These are phyloP conservation scores for Oreochromis niloticus DNA, from an alignment of 2,113 vertebrate species.

Conservation along the genomic window DNA sequence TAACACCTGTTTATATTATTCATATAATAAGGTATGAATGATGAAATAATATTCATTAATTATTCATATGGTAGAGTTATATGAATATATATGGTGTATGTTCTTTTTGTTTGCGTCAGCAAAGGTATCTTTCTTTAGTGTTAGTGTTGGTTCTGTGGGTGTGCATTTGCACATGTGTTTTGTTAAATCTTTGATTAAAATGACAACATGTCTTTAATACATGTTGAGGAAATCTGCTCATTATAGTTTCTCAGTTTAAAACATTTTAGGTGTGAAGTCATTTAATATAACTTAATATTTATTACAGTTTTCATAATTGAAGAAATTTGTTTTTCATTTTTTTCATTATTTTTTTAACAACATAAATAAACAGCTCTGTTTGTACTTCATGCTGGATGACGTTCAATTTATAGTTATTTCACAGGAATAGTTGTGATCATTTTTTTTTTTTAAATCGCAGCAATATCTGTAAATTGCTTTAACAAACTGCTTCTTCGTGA, in stretches of 20 bases:
- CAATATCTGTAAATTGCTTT: not conserved
- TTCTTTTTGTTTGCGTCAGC: not conserved
- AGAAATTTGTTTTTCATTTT: accelerated
- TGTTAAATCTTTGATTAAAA: not conserved
- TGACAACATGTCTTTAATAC: not conserved
- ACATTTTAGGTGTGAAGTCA: not conserved
- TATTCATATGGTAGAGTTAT: not conserved
- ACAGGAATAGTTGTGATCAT: not conserved
- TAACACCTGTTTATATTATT: not conserved
- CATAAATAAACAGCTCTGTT: not conserved
- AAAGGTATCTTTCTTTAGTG: not conserved
- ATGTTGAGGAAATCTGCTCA: not conserved
- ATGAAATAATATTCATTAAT: not conserved
- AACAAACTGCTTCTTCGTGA: not conserved
- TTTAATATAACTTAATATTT: not conserved
- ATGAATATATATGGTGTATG: not conserved
- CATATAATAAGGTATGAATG: not conserved
- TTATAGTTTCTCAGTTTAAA: not conserved
- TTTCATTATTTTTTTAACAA: not conserved
- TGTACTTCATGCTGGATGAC: not conserved
- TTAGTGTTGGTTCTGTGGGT: not conserved
- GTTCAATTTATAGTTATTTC: not conserved
- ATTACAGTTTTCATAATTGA: not conserved
- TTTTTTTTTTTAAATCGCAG: not conserved
- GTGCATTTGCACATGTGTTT: not conserved